phyloP scores from a whole-genome alignment of 2,888 invertebrate genomes.

The Geophilus truncorum region DNA sequence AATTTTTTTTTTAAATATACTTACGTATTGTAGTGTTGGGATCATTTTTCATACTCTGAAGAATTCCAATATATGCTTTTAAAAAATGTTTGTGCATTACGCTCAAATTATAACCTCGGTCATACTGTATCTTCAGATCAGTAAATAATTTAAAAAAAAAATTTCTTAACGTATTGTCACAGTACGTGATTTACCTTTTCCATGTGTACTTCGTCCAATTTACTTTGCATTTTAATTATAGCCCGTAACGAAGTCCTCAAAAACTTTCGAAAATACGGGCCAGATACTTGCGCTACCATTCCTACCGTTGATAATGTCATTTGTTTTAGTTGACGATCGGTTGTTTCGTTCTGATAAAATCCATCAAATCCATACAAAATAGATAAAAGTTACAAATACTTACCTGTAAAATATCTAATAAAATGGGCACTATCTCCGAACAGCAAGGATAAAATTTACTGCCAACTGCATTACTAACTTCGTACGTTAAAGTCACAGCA shows the following conservation, averaged over 20 bases:
- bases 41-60: background rate
- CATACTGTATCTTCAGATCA: background rate
- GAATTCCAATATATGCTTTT: background rate
- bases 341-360: background rate
- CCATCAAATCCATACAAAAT: too few relatives aligned
- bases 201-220: background rate
- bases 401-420: background rate
- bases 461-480: background rate
- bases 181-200: background rate
- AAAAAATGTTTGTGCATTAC: background rate
- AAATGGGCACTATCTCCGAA: background rate
- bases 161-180: too few relatives aligned
- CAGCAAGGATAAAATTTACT: background rate
- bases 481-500: background rate
- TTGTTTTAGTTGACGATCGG: background rate
- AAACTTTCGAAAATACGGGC: background rate
- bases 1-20: too few relatives aligned
- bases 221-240: background rate
- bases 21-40: background rate
- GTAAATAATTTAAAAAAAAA: too few relatives aligned
- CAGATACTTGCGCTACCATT: background rate
- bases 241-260: background rate
- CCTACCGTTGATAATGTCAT: background rate
- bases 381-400: background rate
- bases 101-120: background rate